Conservation (phyloP, 2,113 vertebrate genomes). For the Vicugna pacos region DNA sequence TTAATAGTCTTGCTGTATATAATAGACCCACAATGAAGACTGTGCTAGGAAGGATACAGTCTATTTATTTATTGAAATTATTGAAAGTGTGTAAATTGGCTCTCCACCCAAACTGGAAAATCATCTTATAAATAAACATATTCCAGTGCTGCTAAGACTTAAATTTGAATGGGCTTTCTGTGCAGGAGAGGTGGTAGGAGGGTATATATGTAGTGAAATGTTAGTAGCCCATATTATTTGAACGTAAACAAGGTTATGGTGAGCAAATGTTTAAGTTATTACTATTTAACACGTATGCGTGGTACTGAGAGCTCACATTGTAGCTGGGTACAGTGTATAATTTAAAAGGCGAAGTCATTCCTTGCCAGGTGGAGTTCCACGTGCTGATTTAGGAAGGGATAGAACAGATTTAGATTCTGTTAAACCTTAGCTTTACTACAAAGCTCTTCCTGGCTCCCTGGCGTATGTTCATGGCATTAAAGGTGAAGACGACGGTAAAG, state of each 20-base stretch:
- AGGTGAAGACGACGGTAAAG: not conserved
- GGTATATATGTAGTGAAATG: not conserved
- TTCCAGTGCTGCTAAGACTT: conserved; percentile 22
- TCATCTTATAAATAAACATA: conserved; percentile 80
- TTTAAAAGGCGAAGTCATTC: conserved; percentile 37
- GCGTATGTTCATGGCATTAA: not conserved
- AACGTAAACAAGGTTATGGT: conserved; percentile 41
- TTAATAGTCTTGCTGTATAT: not conserved
- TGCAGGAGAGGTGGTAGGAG: conserved; percentile 39
- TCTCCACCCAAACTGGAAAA: conserved; percentile 77
- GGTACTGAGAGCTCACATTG: conserved; percentile 9
- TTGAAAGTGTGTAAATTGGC: conserved; percentile 79
- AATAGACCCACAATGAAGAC: conserved; percentile 65
- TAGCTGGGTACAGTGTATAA: not conserved
- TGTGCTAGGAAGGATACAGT: conserved; percentile 76
- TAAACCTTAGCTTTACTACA: conserved; percentile 15
- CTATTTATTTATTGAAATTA: conserved; percentile 81
- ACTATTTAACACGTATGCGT: not conserved
- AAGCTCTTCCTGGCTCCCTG: conserved; percentile 29
- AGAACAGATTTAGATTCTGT: not conserved
- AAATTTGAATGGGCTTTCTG: conserved; percentile 72
- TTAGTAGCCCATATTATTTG: conserved; percentile 65
- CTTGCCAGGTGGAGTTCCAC: not conserved
- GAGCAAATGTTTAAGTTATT: conserved; percentile 55
- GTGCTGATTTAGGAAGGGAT: conserved; percentile 45